Conservation (phyloP, 1,140 invertebrate species). For the Hyles euphorbiae region DNA sequence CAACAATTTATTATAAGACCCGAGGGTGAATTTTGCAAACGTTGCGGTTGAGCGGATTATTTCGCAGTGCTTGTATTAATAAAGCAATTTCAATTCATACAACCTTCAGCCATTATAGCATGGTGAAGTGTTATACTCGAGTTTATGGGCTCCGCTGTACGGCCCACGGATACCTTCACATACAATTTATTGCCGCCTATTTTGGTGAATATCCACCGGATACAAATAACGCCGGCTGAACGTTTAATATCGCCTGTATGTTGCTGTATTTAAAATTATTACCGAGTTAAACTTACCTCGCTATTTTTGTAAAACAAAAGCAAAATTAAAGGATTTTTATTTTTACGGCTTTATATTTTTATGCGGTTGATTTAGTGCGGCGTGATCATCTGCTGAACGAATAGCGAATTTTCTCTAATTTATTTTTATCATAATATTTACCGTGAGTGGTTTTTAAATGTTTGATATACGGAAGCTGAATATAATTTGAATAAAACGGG, state of each 20-base stretch:
- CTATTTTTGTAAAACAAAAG: too few species aligned
- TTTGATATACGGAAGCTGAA: too few species aligned
- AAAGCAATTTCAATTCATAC: constrained; percentile 26
- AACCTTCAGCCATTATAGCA: constrained; percentile 16
- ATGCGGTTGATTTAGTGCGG: too few species aligned
- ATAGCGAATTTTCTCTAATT: too few species aligned
- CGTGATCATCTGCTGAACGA: too few species aligned
- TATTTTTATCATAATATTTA: too few species aligned
- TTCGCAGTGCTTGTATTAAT: constrained; percentile 18
- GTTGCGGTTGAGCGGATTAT: constrained; percentile 14
- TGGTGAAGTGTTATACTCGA: constrained; percentile 16
- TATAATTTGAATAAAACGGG: too few species aligned
- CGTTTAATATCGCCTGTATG: constrained; percentile 8
- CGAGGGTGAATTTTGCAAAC: constrained; percentile 9
- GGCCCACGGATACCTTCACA: constrained; percentile 8
- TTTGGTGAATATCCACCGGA: constrained; percentile 9
- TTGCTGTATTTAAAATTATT: background rate
- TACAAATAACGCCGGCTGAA: constrained; percentile 11
- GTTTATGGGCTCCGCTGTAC: constrained; percentile 12
- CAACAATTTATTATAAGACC: constrained; percentile 6
- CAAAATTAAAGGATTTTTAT: too few species aligned
- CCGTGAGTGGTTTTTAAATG: too few species aligned
- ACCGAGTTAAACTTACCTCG: too few species aligned
- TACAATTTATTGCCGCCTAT: constrained; percentile 18
- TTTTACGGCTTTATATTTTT: too few species aligned